These are phyloP conservation scores for Thecocarcelia acutangulata DNA, from an alignment of 2,888 invertebrate species.

Conservation along the genomic window DNA sequence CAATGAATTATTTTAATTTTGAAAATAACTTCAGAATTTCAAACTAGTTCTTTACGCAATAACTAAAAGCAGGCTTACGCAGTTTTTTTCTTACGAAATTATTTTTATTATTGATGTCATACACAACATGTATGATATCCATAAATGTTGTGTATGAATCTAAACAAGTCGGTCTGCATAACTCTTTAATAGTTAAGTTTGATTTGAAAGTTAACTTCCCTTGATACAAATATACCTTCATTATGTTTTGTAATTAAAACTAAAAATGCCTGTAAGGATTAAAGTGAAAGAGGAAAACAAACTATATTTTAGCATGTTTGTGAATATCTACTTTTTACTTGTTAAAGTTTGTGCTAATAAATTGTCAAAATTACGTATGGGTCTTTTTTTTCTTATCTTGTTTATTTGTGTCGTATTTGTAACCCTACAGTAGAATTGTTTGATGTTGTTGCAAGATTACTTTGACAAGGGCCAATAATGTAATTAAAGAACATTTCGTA, in stretches of 20 bases:
- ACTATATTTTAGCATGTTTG: background rate
- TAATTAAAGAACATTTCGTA: slow-evolving; percentile 61
- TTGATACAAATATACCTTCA: slow-evolving; percentile 23
- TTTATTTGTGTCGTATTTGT: background rate
- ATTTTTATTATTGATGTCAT: too few species aligned
- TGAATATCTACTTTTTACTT: background rate
- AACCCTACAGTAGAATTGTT: slow-evolving; percentile 35
- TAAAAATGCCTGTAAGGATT: slow-evolving; percentile 41
- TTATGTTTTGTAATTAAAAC: slow-evolving; percentile 53
- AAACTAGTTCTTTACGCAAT: too few species aligned
- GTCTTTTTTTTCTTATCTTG: background rate
- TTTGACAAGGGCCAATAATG: slow-evolving; percentile 59
- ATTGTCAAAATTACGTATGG: slow-evolving; percentile 50
- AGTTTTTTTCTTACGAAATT: too few species aligned
- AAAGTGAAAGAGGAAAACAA: slow-evolving; percentile 17
- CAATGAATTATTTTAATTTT: too few species aligned
- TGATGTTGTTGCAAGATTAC: slow-evolving; percentile 45
- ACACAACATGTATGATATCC: too few species aligned
- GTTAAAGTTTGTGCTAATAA: slow-evolving; percentile 35
- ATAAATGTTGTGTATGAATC: slow-evolving; percentile 9
- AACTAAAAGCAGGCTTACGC: too few species aligned
- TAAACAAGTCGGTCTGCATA: background rate
- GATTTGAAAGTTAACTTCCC: slow-evolving; percentile 13
- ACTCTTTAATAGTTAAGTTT: slow-evolving; percentile 6
- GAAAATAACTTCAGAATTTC: too few species aligned